Conservation (phyloP, 2,888 invertebrate species). For the Ichneumoninae sp. region DNA sequence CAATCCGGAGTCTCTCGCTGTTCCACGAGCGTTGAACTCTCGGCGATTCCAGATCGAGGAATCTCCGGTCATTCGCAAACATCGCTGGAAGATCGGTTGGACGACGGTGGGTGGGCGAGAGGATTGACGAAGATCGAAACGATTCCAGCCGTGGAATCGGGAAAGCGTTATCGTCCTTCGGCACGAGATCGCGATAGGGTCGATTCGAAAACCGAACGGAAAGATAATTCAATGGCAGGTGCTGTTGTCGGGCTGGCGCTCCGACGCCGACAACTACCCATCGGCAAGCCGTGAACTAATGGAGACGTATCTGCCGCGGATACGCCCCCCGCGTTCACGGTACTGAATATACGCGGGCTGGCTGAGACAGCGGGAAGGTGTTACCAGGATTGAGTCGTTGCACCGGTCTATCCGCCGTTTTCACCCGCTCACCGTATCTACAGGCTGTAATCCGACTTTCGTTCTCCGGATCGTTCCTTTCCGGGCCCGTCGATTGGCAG, state of each 20-base stretch:
- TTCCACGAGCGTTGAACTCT: slow-evolving; percentile 26
- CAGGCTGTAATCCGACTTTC: slow-evolving; percentile 50
- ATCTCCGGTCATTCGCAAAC: slow-evolving; percentile 14
- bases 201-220: slow-evolving; percentile 15
- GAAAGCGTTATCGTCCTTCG: background rate
- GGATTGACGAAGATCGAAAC: slow-evolving; percentile 33
- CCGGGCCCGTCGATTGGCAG: slow-evolving; percentile 45
- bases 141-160: background rate
- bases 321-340: slow-evolving; percentile 67
- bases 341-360: slow-evolving; percentile 39
- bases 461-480: slow-evolving; percentile 51
- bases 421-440: slow-evolving; percentile 39
- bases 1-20: background rate
- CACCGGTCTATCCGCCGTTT: slow-evolving; percentile 59
- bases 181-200: background rate
- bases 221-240: slow-evolving; percentile 65
- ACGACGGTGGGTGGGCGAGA: background rate
- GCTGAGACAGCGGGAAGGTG: slow-evolving; percentile 69
- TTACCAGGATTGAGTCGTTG: slow-evolving; percentile 76
- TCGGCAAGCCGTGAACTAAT: slow-evolving; percentile 67
- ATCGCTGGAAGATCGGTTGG: background rate
- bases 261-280: slow-evolving; percentile 38
- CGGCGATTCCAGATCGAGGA: background rate
- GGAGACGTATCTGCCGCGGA: slow-evolving; percentile 72
- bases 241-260: slow-evolving; percentile 18